Percentiles rank a stretch among this genome's conserved stretches.
These are phyloP conservation scores for Rallus limicola DNA, from an alignment of 2,113 vertebrate species.

Conservation along the genomic window DNA sequence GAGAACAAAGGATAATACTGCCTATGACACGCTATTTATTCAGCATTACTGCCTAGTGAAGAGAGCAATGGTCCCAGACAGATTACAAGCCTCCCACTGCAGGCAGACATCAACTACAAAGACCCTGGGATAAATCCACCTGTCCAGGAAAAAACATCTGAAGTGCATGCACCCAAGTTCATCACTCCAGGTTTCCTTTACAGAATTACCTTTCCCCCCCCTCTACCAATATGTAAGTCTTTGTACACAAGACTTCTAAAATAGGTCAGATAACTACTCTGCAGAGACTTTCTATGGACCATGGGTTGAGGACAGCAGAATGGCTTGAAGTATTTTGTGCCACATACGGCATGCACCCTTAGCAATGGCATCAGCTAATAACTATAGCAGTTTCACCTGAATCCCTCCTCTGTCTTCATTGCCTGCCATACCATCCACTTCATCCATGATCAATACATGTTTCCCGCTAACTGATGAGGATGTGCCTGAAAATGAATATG, in stretches of 20 bases:
- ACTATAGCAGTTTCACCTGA: slow-evolving; percentile 81
- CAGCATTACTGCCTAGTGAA: neutral
- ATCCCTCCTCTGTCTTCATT: slow-evolving; percentile 96
- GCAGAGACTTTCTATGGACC: neutral
- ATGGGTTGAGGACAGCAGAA: neutral
- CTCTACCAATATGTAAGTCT: neutral
- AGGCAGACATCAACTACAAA: neutral
- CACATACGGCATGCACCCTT: neutral
- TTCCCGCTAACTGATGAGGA: slow-evolving; percentile 82
- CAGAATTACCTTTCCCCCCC: neutral
- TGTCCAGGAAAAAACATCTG: neutral
- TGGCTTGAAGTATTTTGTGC: neutral
- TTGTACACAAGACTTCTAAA: neutral
- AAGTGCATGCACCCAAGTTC: neutral
- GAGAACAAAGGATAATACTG: neutral
- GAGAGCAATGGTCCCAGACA: neutral
- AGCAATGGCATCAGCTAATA: neutral
- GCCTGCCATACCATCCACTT: slow-evolving; percentile 98
- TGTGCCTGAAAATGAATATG: slow-evolving; percentile 76
- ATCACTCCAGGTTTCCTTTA: neutral
- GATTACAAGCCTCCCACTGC: neutral
- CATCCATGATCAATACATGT: slow-evolving; percentile 97
- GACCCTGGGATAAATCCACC: neutral
- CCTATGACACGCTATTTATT: neutral
- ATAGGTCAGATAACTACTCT: neutral